Base-by-base conservation (phyloP, 2,797 vertebrate genomes). In the Poecilia picta region DNA sequence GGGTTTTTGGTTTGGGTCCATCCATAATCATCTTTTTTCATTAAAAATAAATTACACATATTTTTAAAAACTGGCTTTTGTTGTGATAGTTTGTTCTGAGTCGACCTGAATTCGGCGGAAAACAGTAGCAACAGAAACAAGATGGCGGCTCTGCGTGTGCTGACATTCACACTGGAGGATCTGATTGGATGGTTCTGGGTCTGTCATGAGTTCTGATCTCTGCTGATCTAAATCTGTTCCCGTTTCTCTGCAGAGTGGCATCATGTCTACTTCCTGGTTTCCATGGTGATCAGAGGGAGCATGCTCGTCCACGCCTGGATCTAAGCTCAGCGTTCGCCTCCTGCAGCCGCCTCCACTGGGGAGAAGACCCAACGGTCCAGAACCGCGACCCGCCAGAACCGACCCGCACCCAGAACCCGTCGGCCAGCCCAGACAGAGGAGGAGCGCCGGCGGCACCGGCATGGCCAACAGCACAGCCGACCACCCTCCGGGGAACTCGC, bases 401-500 rank as follows among this genome's bases (percentile, higher is more conserved):
- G 51, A 15, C 23, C 33, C n/a, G 73, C 46, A 13, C 53, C 62
- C 10, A 47, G 5, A 70, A 41, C 66, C 62, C 47, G 25, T 76
- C 66, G 64, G 62, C 45, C 39, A 75, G 76, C 36, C 85, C 85
- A 46, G 81, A 79, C 74, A 41, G 79, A 85, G 86, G 72, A 86
- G 47, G 62, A 68, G 33, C 66, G 80, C 76, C 64, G 86, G 76
- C 75, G 84, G 72, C 74, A 87, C 75, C 79, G 79, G 87, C 89
- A 97, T 98, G 97, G 97, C 97, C 6, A 98, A 97, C 94, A 98
- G 96, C 94, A 95, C 96, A 51, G 95, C 94, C 0, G 97, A 98
- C 78, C 97, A 98, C 90, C 96, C 97, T 88, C 95, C 96, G 0
- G 95, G 96, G 80, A 98, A 98, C 85, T 97, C 97, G 0, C 95